These are phyloP conservation scores for Turdus rufiventris DNA, from an alignment of 2,113 vertebrate genomes.

Conservation along the genomic window DNA sequence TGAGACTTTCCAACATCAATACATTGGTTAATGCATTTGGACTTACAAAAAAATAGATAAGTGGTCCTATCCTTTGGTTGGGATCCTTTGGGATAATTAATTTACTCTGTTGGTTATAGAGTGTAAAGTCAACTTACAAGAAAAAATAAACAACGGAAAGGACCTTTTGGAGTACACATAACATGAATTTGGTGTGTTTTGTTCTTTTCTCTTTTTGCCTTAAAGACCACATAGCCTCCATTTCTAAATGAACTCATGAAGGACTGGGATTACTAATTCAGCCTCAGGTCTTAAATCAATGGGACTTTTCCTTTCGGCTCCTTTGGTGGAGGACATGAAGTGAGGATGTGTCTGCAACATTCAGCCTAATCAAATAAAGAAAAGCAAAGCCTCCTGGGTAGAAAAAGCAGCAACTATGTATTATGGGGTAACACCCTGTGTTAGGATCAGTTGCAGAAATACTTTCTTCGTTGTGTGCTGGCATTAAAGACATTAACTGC, in stretches of 20 bases:
- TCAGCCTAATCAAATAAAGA: neutral
- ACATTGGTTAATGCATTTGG: neutral
- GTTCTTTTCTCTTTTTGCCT: neutral
- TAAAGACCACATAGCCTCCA: neutral
- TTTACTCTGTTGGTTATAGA: neutral
- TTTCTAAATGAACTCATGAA: neutral
- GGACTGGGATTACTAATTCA: neutral
- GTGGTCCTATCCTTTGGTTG: neutral
- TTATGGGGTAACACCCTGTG: neutral
- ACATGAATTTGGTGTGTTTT: neutral
- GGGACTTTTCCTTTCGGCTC: neutral
- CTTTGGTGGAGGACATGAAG: neutral
- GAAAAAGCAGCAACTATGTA: neutral
- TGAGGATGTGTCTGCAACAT: neutral
- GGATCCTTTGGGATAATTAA: neutral
- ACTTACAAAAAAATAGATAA: fast-evolving
- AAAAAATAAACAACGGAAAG: slow-evolving; percentile 16
- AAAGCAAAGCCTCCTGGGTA: neutral
- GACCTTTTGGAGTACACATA: neutral
- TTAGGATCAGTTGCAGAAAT: neutral
- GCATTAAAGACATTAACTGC: neutral
- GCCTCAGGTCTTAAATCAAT: neutral
- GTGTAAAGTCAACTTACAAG: neutral
- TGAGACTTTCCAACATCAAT: neutral
- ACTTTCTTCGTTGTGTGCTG: neutral